phyloP scores from a whole-genome alignment of 2,888 invertebrate genomes.

The Capitulum mitella region DNA sequence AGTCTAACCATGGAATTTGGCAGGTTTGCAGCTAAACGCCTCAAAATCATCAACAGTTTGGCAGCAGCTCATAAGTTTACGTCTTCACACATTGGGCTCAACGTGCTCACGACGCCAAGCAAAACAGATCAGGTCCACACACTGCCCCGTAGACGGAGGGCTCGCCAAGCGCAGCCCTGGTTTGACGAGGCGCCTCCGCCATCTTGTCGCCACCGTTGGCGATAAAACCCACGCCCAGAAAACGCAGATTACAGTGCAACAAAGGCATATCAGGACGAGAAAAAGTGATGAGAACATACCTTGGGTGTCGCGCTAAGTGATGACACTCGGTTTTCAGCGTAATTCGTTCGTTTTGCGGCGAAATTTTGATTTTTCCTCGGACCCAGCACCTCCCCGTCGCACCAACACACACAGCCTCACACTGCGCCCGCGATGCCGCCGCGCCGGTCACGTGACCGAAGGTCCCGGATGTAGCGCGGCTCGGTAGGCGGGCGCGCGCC shows the following conservation, averaged over 20 bases:
- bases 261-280: background rate
- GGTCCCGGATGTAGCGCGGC: background rate
- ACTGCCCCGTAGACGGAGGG: no score
- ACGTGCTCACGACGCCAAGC: no score
- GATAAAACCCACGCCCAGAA: background rate
- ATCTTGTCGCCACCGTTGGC: background rate
- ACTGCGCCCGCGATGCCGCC: background rate
- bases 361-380: background rate
- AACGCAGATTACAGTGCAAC: background rate
- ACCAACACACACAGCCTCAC: background rate
- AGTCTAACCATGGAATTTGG: no score
- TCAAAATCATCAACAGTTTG: no score
- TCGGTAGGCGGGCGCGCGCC: background rate
- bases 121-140: no score
- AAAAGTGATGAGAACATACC: background rate
- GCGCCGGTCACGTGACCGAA: conserved; percentile 21
- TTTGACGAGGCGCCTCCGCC: conserved; percentile 3
- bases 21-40: no score
- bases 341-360: background rate
- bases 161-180: no score
- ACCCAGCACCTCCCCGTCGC: background rate
- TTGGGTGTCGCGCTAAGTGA: background rate
- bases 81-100: no score
- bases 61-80: no score
- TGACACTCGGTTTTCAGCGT: background rate